Base-by-base conservation (phyloP, 2,113 vertebrate species). In the Sturnira hondurensis region DNA sequence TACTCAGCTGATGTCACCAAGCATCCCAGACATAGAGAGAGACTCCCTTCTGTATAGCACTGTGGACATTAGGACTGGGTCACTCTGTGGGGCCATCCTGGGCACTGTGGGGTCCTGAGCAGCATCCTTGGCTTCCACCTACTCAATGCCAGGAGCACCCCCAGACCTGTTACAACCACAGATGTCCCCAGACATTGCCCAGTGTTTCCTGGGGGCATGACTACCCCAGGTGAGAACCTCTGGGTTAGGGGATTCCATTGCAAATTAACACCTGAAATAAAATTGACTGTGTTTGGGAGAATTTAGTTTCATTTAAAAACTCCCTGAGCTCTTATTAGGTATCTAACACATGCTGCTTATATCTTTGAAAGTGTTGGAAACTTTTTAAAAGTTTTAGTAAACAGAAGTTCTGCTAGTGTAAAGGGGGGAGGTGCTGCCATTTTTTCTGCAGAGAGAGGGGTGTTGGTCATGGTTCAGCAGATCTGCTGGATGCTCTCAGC, bases 391-490 rank as follows among this genome's bases (percentile, higher is more conserved):
- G 45, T 26, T 43, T 17, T 33, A 54, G 36, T 54, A 56, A 90
- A 45, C 41, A 13, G 76, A 82, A 70, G 89, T 52, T 6, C 14
- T 80, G 41, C 41, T 4, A 1, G 7, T 41, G 1, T 43, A 10
- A 89, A 65, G n/a, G 1, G 28, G 5, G 10, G 33, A 31, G 6
- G 52, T 38, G 33, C 28, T 43, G 5, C 43, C 52, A 52, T 54
- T 1, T 78, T 50, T 13, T 71, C n/a, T 71, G 26, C 52, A n/a
- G 43, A 14, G 20, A 36, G 5, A 0, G 36, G 61, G 61, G 61
- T 68, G 50, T 86, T 0, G 24, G 63, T 33, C 0, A 0, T 67
- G 0, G 22, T 14, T 38, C 15, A 14, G 26, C 9, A 43, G 76
- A 52, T 43, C 7, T n/a, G 8, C 26, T 2, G 10, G 14, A 17